These are phyloP conservation scores for Lottia gigantea DNA, from an alignment of 2,888 invertebrate species.

Conservation along the genomic window DNA sequence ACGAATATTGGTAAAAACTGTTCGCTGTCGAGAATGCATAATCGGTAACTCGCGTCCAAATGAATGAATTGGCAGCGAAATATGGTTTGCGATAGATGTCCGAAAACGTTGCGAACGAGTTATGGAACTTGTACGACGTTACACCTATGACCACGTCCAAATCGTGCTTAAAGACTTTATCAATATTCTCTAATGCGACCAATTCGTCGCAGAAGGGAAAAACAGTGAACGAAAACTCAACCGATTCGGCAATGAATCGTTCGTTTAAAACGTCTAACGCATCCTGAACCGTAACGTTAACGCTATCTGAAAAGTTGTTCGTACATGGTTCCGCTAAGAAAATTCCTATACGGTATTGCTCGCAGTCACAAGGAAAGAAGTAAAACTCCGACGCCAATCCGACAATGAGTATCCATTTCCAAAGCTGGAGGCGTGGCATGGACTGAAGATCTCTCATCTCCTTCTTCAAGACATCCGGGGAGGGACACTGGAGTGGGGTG, in stretches of 20 bases:
- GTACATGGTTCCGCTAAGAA: background rate
- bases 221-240: background rate
- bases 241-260: background rate
- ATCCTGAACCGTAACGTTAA: background rate
- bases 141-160: slow-evolving; percentile 12
- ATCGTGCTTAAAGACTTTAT: background rate
- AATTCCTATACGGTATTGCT: background rate
- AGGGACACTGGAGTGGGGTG: too few species aligned
- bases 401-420: too few species aligned
- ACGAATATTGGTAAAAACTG: background rate
- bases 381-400: too few species aligned
- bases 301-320: background rate
- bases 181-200: background rate
- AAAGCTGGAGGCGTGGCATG: too few species aligned
- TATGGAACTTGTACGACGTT: slow-evolving; percentile 17
- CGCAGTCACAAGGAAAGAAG: background rate
- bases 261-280: background rate
- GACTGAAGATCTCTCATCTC: too few species aligned
- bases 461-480: too few species aligned
- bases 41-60: background rate
- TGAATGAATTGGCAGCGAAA: slow-evolving; percentile 15
- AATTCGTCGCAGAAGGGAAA: background rate
- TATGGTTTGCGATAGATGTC: slow-evolving; percentile 17
- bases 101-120: slow-evolving; percentile 16
- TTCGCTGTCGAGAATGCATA: slow-evolving; percentile 11